Base-by-base conservation (phyloP, 1,140 invertebrate species). In the Drosophila orosa region DNA sequence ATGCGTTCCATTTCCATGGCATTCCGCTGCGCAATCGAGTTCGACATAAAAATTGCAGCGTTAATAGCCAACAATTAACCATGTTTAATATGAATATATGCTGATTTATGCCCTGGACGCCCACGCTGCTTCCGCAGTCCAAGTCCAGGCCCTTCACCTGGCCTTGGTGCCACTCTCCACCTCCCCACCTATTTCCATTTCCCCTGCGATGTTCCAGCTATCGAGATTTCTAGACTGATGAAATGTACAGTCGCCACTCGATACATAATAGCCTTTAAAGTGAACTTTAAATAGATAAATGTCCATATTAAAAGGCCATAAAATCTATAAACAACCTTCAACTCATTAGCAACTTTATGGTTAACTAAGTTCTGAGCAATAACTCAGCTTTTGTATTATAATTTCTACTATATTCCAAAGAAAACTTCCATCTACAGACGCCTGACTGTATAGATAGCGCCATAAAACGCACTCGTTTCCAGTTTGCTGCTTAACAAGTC, bases 91-190 rank as follows among this genome's bases (percentile, higher is more conserved):
- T 55, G 24, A 68, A 68, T 68, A 39, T 69, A 71, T 71, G 42
- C 42, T 69, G 67, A 71, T 71, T 69, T 57, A 48, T 71, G 67
- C 63, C 50, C 65, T 71, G 50, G 33, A 65, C 76, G 61, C 76
- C 80, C 44, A 71, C 81, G 55, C 82, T 86, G 55, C 82, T 85
- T 85, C 78, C 81, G 78, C 63, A 65, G 56, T 50, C 8, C 31
- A 27, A 27, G 31, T 33, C 48, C 17, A 40, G 71, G 71, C 72
- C 71, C 71, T 75, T 74, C 72, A 74, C 71, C 69, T 74, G 69
- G 67, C 69, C 69, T 73, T 73, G 29, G 66, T 71, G 19, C 65
- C 65, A 45, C 19, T 52, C 17, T 35, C 39, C 39, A 13, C 24
- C 22, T 15, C 44, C 57, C 40, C 10, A 9, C n/a, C 10, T 29